Evolutionary conservation across 2,113 vertebrate species (phyloP).

Genomic region (Scartelaos histophorus): DNA sequence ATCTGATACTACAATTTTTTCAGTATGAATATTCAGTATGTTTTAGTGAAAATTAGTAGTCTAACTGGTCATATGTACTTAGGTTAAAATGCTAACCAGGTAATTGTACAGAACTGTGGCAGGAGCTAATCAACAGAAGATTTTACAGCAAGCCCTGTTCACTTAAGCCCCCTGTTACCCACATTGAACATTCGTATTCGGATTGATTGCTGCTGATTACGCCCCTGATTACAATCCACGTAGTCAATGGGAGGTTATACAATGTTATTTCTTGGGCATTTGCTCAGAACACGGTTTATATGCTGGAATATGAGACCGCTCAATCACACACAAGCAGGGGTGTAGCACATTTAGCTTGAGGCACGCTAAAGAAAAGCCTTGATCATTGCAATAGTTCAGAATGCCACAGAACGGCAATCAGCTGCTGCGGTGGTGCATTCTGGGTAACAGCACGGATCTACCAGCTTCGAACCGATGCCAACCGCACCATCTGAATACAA

Average conservation of each 20-base stretch:
- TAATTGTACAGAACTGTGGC: neutral
- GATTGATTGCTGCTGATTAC: constrained; percentile 51
- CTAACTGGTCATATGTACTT: too few relatives aligned
- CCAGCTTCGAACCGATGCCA: constrained; percentile 39
- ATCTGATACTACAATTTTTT: too few relatives aligned
- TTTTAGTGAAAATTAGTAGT: too few relatives aligned
- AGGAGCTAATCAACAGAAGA: neutral
- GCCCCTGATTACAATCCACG: constrained; percentile 56
- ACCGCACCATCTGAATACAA: constrained; percentile 48
- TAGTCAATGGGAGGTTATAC: constrained; percentile 18
- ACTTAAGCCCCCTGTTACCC: neutral
- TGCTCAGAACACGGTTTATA: constrained; percentile 33
- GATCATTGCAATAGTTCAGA: constrained; percentile 55
- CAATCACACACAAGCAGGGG: constrained; percentile 50
- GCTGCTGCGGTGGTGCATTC: constrained; percentile 45
- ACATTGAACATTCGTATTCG: constrained; percentile 44
- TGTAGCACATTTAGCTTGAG: constrained; percentile 15
- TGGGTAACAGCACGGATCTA: constrained; percentile 43
- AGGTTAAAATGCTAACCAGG: neutral
- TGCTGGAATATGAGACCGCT: constrained; percentile 36
- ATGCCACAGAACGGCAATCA: constrained; percentile 60
- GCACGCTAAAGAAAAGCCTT: constrained; percentile 45
- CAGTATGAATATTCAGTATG: too few relatives aligned
- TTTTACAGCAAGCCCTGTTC: neutral
- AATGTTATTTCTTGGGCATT: constrained; percentile 33